Evolutionary conservation across 2,113 vertebrate genomes (phyloP).

Genomic region (Saccopteryx bilineata): DNA sequence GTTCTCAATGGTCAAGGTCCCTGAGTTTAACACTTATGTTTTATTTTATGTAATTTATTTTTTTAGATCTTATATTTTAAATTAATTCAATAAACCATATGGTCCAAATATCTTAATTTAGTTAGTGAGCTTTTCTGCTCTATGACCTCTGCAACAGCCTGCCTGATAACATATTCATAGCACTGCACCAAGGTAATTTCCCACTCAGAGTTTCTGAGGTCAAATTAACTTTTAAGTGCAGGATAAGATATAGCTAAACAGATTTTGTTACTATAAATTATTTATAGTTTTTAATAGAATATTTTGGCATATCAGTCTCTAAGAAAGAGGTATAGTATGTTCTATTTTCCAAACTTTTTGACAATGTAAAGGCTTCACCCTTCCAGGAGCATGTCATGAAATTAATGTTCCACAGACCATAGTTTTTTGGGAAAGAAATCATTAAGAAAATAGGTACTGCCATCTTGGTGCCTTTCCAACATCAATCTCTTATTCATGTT

Average conservation of each 20-base stretch:
- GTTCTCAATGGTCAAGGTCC: too few relatives aligned
- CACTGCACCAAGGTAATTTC: not conserved
- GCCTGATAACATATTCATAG: not conserved
- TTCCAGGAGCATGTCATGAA: not conserved
- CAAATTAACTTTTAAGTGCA: slow-evolving; percentile 32
- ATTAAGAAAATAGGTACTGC: slow-evolving; percentile 59
- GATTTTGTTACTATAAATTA: not conserved
- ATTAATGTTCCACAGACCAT: slow-evolving; percentile 41
- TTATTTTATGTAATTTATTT: too few relatives aligned
- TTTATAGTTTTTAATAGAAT: slow-evolving; percentile 36
- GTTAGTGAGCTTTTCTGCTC: not conserved
- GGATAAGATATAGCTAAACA: slow-evolving; percentile 6
- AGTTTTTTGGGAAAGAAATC: slow-evolving; percentile 14
- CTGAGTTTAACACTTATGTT: too few relatives aligned
- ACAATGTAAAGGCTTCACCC: not conserved
- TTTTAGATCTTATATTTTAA: not conserved
- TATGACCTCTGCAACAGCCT: not conserved
- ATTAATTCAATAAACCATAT: not conserved
- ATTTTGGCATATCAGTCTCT: not conserved
- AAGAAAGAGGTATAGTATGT: not conserved
- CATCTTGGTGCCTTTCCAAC: slow-evolving; percentile 50
- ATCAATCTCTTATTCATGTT: slow-evolving; percentile 55
- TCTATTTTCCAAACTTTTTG: slow-evolving; percentile 48
- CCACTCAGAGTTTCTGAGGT: not conserved
- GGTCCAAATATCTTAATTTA: not conserved